Percentiles rank a stretch among this genome's conserved stretches.
Conservation (phyloP, 1,140 invertebrate species). For the Drosophila bipectinata region DNA sequence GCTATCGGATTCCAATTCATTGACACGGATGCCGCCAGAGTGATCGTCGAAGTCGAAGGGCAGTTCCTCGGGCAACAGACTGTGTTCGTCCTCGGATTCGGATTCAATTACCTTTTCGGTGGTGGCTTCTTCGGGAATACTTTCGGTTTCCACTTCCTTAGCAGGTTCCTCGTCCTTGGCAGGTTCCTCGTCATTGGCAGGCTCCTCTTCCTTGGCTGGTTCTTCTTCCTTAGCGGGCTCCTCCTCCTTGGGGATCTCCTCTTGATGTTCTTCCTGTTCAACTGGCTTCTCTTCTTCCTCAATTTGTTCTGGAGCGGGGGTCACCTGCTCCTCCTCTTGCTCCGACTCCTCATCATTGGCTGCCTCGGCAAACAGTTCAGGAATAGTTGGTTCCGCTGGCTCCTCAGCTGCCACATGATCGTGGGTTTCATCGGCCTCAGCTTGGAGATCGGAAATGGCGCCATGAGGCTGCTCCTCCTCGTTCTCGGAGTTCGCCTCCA, state of each 20-base stretch:
- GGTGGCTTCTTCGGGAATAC: conserved; percentile 21
- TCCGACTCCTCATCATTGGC: conserved; percentile 25
- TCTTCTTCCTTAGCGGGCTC: background rate
- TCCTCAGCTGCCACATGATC: conserved; percentile 38
- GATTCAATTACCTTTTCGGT: conserved; percentile 26
- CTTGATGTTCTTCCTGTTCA: conserved; percentile 8
- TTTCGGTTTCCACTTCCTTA: conserved; percentile 19
- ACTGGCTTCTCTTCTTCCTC: conserved; percentile 1
- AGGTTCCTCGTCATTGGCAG: conserved; percentile 1
- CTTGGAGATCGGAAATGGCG: conserved; percentile 62
- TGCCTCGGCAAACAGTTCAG: conserved; percentile 43
- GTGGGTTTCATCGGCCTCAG: conserved; percentile 53
- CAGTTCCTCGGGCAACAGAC: conserved; percentile 66
- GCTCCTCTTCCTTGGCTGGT: conserved; percentile 18
- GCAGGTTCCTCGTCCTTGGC: conserved; percentile 3
- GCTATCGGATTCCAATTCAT: conserved; percentile 72
- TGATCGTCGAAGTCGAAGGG: conserved; percentile 67
- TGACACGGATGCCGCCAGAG: conserved; percentile 35
- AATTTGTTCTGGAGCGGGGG: conserved; percentile 2
- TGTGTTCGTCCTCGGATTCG: conserved; percentile 41
- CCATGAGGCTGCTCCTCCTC: conserved; percentile 31
- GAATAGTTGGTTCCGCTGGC: conserved; percentile 12
- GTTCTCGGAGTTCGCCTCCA: conserved; percentile 34
- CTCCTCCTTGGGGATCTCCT: conserved; percentile 37
- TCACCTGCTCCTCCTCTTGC: conserved; percentile 15